Conservation (phyloP, 2,797 vertebrate genomes). For the Danionella dracula region DNA sequence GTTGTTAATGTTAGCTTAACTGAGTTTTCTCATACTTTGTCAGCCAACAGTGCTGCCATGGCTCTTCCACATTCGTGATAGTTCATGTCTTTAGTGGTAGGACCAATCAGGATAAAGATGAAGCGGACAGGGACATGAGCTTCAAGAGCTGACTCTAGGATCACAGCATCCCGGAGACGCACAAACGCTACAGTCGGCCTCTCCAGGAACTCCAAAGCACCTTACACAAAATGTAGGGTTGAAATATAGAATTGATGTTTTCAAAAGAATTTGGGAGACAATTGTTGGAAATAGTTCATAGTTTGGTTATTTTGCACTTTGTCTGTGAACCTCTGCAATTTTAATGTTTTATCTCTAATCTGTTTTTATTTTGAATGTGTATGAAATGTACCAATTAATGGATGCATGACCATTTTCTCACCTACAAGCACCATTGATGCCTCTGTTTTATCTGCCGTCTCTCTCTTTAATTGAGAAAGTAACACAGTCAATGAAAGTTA, state of each 20-base stretch:
- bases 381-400: too few species aligned
- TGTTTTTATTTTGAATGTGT: too few species aligned
- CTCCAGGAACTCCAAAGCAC: slow-evolving; percentile 76
- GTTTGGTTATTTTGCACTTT: too few species aligned
- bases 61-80: slow-evolving; percentile 83
- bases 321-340: too few species aligned
- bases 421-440: slow-evolving; percentile 85
- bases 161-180: slow-evolving; percentile 72
- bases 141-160: slow-evolving; percentile 66
- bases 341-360: too few species aligned
- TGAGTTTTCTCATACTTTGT: slow-evolving; percentile 79
- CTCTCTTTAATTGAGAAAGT: slow-evolving; percentile 50
- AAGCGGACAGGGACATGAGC: slow-evolving; percentile 75
- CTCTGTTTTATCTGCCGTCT: slow-evolving; percentile 67
- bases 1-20: neutral
- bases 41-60: slow-evolving; percentile 82
- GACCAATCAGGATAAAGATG: slow-evolving; percentile 80
- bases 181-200: slow-evolving; percentile 75
- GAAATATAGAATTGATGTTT: too few species aligned
- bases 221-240: slow-evolving; percentile 66
- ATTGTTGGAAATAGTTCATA: too few species aligned
- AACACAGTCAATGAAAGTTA: too few species aligned
- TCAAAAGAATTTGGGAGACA: too few species aligned
- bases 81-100: slow-evolving; percentile 61
- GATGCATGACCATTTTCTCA: slow-evolving; percentile 59